Conservation (phyloP, 92 coral and sea anemone species). For the Virgularia gustaviana region DNA sequence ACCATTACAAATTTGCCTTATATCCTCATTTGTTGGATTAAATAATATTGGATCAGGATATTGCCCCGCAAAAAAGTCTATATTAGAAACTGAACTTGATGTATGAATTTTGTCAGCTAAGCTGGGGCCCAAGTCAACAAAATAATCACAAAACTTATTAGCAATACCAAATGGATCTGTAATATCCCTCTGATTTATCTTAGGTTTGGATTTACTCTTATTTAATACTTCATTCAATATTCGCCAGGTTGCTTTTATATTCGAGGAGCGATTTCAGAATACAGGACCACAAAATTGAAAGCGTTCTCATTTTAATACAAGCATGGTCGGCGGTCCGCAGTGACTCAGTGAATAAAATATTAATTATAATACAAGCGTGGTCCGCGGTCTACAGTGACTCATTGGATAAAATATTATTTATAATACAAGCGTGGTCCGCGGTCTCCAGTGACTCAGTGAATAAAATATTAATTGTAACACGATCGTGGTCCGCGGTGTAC, state of each 20-base stretch:
- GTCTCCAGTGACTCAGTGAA: no score
- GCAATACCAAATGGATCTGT: background rate
- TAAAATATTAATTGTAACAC: no score
- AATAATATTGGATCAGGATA: background rate
- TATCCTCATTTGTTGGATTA: background rate
- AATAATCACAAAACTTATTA: background rate
- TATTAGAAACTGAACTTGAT: background rate
- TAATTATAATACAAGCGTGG: no score
- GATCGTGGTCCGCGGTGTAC: no score
- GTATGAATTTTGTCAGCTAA: background rate
- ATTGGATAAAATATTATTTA: no score
- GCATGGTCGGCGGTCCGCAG: no score
- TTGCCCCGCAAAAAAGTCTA: background rate
- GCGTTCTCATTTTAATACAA: no score
- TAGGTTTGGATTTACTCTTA: background rate
- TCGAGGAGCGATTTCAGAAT: no score
- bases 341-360: no score
- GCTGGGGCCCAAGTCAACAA: background rate
- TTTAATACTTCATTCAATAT: background rate
- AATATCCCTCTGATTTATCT: background rate
- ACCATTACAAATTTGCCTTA: background rate
- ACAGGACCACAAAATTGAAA: no score
- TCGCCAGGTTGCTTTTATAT: background rate
- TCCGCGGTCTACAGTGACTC: no score
- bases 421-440: no score